Evolutionary conservation across 2,113 vertebrate genomes (phyloP).

Genomic region (Syngnathoides biaculeatus): DNA sequence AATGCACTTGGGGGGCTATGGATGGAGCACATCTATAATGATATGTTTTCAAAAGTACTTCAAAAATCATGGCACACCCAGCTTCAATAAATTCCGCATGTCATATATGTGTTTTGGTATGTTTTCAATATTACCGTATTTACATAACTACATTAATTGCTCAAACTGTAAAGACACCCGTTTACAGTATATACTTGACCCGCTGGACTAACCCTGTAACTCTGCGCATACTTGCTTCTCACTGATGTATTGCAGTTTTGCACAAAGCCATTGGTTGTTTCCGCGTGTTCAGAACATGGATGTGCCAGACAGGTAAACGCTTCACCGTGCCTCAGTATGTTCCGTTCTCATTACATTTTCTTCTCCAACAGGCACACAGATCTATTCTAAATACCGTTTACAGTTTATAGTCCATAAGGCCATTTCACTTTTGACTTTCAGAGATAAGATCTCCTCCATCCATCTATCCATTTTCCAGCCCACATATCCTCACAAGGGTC

Average conservation of each 20-base stretch:
- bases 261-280: not conserved
- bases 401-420: no score
- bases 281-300: not conserved
- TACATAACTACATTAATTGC: not conserved
- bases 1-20: conserved; percentile 10
- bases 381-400: conserved; percentile 1
- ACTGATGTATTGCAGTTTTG: conserved; percentile 16
- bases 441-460: no score
- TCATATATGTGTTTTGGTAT: not conserved
- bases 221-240: conserved; percentile 35
- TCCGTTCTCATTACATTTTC: not conserved
- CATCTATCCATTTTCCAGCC: no score
- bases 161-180: not conserved
- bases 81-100: not conserved
- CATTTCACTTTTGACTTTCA: not conserved
- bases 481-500: no score
- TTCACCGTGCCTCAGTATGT: not conserved
- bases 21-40: conserved; percentile 2
- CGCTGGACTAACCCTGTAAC: conserved; percentile 45
- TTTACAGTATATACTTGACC: conserved; percentile 48
- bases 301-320: conserved; percentile 1
- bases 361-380: not conserved
- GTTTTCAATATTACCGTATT: not conserved
- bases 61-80: not conserved
- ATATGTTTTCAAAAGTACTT: not conserved